These are phyloP conservation scores for Hassar affinis DNA, from an alignment of 2,113 vertebrate species.

Conservation along the genomic window DNA sequence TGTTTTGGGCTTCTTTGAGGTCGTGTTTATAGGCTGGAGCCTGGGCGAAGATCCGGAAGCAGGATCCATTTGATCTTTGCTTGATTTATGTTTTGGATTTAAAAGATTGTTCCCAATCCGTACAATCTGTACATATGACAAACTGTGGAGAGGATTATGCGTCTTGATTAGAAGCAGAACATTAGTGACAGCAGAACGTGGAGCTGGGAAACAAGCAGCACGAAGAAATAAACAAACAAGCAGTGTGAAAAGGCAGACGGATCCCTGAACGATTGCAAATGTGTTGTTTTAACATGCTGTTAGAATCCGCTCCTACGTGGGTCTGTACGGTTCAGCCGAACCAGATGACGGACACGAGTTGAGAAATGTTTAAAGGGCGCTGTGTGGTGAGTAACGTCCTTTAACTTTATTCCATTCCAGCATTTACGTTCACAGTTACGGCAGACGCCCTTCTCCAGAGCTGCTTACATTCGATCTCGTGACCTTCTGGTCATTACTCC, in stretches of 20 bases:
- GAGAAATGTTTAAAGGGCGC: not conserved
- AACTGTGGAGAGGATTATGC: not conserved
- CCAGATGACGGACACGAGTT: not conserved
- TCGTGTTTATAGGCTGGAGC: conserved; percentile 29
- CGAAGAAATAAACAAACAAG: not conserved
- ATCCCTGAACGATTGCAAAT: not conserved
- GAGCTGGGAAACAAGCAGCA: not conserved
- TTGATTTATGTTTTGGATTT: conserved; percentile 31
- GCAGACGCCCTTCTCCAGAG: too few relatives aligned
- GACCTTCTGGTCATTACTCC: too few relatives aligned
- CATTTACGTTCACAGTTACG: too few relatives aligned
- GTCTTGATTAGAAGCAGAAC: not conserved
- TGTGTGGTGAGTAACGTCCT: not conserved
- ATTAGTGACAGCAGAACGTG: not conserved
- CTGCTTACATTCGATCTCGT: too few relatives aligned
- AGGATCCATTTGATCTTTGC: conserved; percentile 11
- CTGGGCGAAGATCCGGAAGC: not conserved
- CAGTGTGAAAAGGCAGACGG: not conserved
- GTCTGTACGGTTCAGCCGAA: conserved; percentile 4
- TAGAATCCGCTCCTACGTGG: not conserved
- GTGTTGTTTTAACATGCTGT: not conserved
- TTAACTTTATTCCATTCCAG: not conserved
- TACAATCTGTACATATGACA: not conserved
- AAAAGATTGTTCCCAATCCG: too few relatives aligned
- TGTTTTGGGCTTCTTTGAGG: conserved; percentile 35